A percentile compares a stretch with the other conserved stretches of the same genome.
phyloP scores from a whole-genome alignment of 2,113 vertebrate species.

The Opisthocomus hoazin region DNA sequence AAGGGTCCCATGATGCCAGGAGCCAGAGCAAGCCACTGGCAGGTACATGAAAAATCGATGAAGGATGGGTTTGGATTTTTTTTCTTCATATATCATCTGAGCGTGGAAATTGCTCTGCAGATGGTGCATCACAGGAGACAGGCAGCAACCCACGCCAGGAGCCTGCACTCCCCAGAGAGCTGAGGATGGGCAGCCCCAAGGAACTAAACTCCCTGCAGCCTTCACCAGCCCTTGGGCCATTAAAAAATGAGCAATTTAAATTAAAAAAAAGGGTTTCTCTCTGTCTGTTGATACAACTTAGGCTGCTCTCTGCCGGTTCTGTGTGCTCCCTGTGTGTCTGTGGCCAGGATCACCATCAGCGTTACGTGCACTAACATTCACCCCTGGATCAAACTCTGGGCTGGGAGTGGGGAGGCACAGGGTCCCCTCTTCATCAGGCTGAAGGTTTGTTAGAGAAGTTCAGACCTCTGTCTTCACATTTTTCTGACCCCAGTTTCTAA shows the following conservation, averaged over 20 bases:
- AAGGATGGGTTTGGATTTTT: neutral
- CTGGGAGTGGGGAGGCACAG: neutral
- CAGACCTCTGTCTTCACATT: neutral
- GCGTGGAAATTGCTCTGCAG: neutral
- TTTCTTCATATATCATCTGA: neutral
- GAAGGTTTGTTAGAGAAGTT: neutral
- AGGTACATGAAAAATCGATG: neutral
- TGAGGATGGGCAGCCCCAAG: neutral
- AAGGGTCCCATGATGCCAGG: neutral
- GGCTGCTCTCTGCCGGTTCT: neutral
- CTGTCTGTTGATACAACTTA: neutral
- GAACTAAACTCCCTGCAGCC: neutral
- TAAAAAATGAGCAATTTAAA: neutral
- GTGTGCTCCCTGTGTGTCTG: neutral
- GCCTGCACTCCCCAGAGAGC: neutral
- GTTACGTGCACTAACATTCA: no score
- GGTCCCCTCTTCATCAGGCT: neutral
- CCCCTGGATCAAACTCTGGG: neutral
- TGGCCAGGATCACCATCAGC: neutral
- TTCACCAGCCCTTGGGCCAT: neutral
- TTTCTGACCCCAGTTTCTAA: neutral
- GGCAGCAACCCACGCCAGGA: neutral
- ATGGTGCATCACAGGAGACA: rapidly evolving
- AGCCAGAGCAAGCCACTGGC: neutral
- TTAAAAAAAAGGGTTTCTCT: rapidly evolving